Conservation (phyloP, 2,113 vertebrate species). For the Pomatorhinus ruficollis region DNA sequence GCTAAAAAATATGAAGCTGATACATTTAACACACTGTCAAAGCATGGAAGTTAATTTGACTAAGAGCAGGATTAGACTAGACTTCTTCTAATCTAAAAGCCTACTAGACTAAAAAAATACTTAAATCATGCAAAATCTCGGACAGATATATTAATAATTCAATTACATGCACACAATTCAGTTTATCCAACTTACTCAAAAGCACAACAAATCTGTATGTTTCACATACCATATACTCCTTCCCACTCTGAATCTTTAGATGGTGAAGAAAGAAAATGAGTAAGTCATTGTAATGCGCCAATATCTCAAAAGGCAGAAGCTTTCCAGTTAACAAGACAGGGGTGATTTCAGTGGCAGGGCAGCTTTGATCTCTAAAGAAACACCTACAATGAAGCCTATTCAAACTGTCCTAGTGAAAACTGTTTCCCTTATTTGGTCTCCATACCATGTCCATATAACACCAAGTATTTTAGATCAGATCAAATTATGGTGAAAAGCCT, state of each 20-base stretch:
- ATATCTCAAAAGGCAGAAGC: not conserved
- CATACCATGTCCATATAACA: accelerated
- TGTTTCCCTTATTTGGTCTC: not conserved
- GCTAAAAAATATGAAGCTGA: not conserved
- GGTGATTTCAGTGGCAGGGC: not conserved
- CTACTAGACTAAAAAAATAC: not conserved
- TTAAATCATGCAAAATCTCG: conserved; percentile 19
- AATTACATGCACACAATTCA: conserved; percentile 24
- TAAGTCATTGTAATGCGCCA: not conserved
- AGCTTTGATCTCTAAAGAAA: not conserved
- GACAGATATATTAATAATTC: conserved; percentile 13
- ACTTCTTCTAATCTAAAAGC: not conserved
- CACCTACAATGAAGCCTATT: not conserved
- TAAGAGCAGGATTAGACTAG: not conserved
- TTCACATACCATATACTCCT: conserved; percentile 68
- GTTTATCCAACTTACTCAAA: conserved; percentile 8
- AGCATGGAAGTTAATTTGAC: not conserved
- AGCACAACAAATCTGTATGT: not conserved
- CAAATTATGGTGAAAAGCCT: not conserved
- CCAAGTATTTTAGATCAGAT: not conserved
- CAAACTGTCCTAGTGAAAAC: not conserved
- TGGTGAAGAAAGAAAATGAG: conserved; percentile 48
- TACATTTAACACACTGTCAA: not conserved
- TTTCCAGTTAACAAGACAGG: not conserved
- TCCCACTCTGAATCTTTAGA: conserved; percentile 68